A percentile compares a stretch with the other conserved stretches of the same genome.
Conservation (phyloP, 2,888 invertebrate species). For the Scaptomyza reducta region DNA sequence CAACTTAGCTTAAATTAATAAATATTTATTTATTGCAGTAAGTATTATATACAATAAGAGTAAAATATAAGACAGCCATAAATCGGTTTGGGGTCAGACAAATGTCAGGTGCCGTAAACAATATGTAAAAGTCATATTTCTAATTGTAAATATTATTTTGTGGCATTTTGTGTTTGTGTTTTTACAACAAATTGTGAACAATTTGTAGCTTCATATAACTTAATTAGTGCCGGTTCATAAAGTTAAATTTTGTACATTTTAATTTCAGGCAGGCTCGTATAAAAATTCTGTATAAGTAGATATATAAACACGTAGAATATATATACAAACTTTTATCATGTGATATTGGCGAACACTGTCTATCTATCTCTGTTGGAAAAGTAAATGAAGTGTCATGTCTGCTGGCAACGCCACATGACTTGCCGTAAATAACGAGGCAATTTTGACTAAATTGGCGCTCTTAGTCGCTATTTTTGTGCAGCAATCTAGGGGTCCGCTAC, state of each 20-base stretch:
- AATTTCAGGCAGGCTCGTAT: neutral
- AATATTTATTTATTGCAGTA: slow-evolving; percentile 4
- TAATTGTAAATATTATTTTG: slow-evolving; percentile 6
- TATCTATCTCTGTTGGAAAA: neutral
- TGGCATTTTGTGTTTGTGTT: neutral
- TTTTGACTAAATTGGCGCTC: slow-evolving; percentile 26
- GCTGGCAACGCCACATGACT: slow-evolving; percentile 17
- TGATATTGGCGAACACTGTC: neutral
- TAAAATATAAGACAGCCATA: slow-evolving; percentile 31
- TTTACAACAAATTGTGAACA: slow-evolving; percentile 34
- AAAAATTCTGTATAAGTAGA: too few species aligned
- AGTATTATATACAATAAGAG: neutral
- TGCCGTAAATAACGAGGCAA: slow-evolving; percentile 53
- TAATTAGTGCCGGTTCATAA: slow-evolving; percentile 39
- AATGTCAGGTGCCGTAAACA: slow-evolving; percentile 27
- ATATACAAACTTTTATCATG: neutral
- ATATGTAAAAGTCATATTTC: slow-evolving; percentile 10
- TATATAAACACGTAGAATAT: neutral
- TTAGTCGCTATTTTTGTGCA: slow-evolving; percentile 30
- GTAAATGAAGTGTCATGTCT: slow-evolving; percentile 38
- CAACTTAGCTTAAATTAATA: slow-evolving; percentile 31
- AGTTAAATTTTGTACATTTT: slow-evolving; percentile 21
- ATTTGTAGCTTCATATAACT: slow-evolving; percentile 39
- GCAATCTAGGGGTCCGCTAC: neutral
- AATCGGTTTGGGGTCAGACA: slow-evolving; percentile 32